Evolutionary conservation across 2,888 invertebrate genomes (phyloP), one percentile per base, ranked within the genome.

Genomic region (Chaetogeoica ovagalla): DNA sequence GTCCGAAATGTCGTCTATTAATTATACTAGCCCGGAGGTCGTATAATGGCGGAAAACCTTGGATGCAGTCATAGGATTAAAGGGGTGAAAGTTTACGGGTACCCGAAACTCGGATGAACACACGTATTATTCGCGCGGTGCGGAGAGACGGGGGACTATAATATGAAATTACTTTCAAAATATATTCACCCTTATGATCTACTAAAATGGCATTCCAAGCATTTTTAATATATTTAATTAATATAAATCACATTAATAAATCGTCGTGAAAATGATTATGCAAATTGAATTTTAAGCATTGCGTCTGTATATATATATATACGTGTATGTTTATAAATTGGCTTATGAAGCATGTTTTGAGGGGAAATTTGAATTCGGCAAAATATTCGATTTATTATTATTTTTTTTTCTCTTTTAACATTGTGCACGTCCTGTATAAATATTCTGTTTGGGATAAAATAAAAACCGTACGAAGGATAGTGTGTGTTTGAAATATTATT

Each of bases 1-100:
- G 65, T 75, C 65, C 57, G 57, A 75, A 75, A 75, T 75, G 75
- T 75, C 75, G 75, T 75, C 75, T 75, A 75, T 75, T 75, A 75
- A 75, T 75, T 75, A n/a, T n/a, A 75, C 75, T 75, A 66, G 39
- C 66, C 57, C 19, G 65, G 66, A 66, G 75, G 66, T 75, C 23
- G 43, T 75, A 59, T 75, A 75, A 75, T 75, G 55, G 66, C 52
- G 30, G 60, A 21, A 48, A 75, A 75, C 75, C 75, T 65, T 57
- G 65, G 75, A 43, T 43, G 75, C 57, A 66, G 75, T 75, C 57
- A 43, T 66, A 75, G 75, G 75, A 75, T 75, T 75, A 75, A 75
- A 75, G 75, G 75, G 75, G 75, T 66, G 66, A 75, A 75, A 75
- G 75, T 75, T 75, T 75, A 66, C 66, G 39, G 30, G 63, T 74